phyloP scores from a whole-genome alignment of 2,113 vertebrate genomes.

The Sapayoa aenigma region DNA sequence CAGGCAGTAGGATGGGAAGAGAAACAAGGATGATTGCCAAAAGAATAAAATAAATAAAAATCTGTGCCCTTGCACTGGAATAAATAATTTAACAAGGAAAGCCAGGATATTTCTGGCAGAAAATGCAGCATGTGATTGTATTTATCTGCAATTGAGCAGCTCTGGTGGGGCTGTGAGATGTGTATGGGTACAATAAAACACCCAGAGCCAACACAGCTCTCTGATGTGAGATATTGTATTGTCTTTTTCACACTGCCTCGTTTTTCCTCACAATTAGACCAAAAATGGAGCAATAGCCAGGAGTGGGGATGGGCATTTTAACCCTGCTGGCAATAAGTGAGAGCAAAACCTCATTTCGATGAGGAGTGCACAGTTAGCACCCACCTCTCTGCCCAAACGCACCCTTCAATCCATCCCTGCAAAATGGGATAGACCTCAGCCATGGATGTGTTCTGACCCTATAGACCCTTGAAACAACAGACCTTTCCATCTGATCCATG shows the following conservation, averaged over 20 bases:
- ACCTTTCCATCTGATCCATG: not conserved
- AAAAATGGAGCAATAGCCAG: not conserved
- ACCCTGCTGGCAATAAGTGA: not conserved
- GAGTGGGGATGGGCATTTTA: not conserved
- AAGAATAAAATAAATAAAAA: not conserved
- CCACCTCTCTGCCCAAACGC: not conserved
- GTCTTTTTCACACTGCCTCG: not conserved
- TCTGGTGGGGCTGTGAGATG: fast-evolving
- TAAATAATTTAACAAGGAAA: not conserved
- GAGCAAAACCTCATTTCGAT: not conserved
- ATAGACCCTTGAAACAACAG: not conserved
- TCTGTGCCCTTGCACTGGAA: not conserved
- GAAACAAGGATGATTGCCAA: not conserved
- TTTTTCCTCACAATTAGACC: not conserved
- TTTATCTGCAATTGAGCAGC: not conserved
- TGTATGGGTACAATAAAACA: not conserved
- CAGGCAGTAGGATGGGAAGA: not conserved
- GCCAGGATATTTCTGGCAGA: not conserved
- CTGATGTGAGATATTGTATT: not conserved
- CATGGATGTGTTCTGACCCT: fast-evolving
- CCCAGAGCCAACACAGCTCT: not conserved
- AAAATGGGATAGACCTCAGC: fast-evolving
- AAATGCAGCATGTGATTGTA: not conserved
- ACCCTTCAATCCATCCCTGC: not conserved
- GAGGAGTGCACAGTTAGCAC: not conserved